Evolutionary conservation across 1,140 invertebrate genomes (phyloP), one percentile per base, ranked within the genome.

Genomic region (Papilio aristodemus): DNA sequence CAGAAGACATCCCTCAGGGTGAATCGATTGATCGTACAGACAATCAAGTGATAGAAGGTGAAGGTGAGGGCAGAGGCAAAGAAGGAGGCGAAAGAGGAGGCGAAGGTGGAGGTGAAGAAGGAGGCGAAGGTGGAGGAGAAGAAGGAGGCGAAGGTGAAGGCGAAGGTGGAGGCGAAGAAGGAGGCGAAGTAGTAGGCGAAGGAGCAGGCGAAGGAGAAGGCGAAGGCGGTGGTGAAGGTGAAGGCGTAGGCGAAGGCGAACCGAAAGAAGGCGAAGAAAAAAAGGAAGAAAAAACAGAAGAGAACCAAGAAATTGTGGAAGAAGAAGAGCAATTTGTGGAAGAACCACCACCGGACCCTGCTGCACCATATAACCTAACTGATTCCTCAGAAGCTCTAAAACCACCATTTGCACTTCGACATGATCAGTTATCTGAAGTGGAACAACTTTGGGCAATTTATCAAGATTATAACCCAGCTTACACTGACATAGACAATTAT

Each of bases 401-500:
- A 77, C 78, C 76, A 62, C 82, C 78, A 5, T 91, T 86, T 78
- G 72, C 80, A 67, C 77, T 91, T 67, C 71, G 85, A 46, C 85
- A 81, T 9, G 87, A 90, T 68, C 89, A 90, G 72, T 43, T 84
- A 57, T 80, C 78, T 19, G 87, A 90, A 81, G 79, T 91, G 14
- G 86, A 91, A 74, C 81, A 86, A 57, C 77, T 91, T 46, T 91
- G 89, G 89, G 85, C 85, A 36, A 0, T 78, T 5, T 91, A 80
- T 76, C 87, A 90, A 77, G 77, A 87, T 71, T 86, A 89, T 63
- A 90, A 86, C 10, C 89, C 89, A 32, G 87, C 86, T 4, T 91
- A 91, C 72, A 79, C 87, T 36, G 84, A 91, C 68, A 78, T 91
- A 54, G 72, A 86, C 66, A 78, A 79, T 27, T 88, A 81, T 64